These are phyloP conservation scores for Altica lythri DNA, from an alignment of 2,888 invertebrate species.

Conservation along the genomic window DNA sequence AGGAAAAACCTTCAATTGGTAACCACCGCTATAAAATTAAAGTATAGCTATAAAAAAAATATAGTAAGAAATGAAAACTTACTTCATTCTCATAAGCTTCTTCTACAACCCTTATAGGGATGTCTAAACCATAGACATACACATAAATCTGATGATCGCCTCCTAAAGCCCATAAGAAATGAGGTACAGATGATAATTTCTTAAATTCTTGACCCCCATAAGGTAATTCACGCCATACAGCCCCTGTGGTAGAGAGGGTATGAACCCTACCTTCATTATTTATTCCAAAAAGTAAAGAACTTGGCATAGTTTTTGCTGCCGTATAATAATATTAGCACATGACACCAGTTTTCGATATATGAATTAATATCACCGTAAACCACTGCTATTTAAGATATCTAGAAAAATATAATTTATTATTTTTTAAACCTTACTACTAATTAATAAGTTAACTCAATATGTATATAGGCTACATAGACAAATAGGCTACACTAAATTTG, in stretches of 20 bases:
- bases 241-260: slow-evolving; percentile 77
- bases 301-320: slow-evolving; percentile 40
- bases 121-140: slow-evolving; percentile 86
- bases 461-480: too few species aligned
- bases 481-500: too few species aligned
- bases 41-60: not conserved
- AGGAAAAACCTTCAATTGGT: slow-evolving; percentile 85
- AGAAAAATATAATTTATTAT: not conserved
- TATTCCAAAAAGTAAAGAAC: slow-evolving; percentile 73
- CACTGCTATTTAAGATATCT: too few species aligned
- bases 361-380: too few species aligned
- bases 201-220: slow-evolving; percentile 88
- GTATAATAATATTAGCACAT: slow-evolving; percentile 13
- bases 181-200: slow-evolving; percentile 81
- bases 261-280: slow-evolving; percentile 89
- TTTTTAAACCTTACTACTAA: too few species aligned
- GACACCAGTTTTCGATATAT: too few species aligned
- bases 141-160: slow-evolving; percentile 92
- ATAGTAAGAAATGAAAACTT: slow-evolving; percentile 28
- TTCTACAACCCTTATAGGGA: slow-evolving; percentile 88
- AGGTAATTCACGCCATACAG: slow-evolving; percentile 85
- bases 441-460: too few species aligned
- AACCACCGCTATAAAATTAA: slow-evolving; percentile 73
- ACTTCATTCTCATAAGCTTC: slow-evolving; percentile 92
- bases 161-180: slow-evolving; percentile 91